Evolutionary conservation across 2,797 vertebrate species (phyloP), one percentile per base, ranked within the genome.

Genomic region (Arrhamphus sclerolepis): DNA sequence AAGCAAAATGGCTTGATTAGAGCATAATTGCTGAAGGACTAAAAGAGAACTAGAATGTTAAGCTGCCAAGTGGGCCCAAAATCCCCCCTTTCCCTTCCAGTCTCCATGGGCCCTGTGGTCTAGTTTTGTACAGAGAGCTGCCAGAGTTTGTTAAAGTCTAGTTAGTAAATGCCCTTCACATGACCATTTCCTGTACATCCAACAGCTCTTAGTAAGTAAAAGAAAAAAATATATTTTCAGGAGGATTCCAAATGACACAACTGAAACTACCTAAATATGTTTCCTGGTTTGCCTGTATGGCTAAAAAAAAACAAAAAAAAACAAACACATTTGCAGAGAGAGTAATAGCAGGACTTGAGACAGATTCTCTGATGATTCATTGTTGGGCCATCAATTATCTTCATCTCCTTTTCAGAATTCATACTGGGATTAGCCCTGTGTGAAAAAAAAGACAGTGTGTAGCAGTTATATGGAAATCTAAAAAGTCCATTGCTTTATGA

Each of bases 1-100:
- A 77, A 77, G 66, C 79, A 81, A 87, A 86, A 85, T 82, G 85
- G 83, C 84, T 91, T 90, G 87, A 87, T 90, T 84, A 89, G 82
- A 77, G 82, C 72, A 66, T 85, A 89, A 90, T 90, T 89, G 85
- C 57, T 68, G 68, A 87, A 88, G 83, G 89, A 90, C 75, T 89
- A 84, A 86, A 86, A 64, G 80, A 85, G 80, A 34, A 13, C 62
- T 55, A 6, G 56, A 63, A 58, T 64, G 58, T 73, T 4, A 19
- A 56, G 60, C 51, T 69, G 61, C 64, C 66, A 69, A 75, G 50
- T 62, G 44, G 22, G 40, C 56, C 24, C 40, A 70, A 50, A 65
- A 7, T 20, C 29, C n/a, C 24, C 34, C 7, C 14, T 18, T 17
- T 39, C n/a, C 10, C 16, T 53, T 48, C 34, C 39, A 49, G 1